Evolutionary conservation across 2,797 vertebrate genomes (phyloP), one percentile per base, ranked within the genome.

Genomic region (Oreortyx pictus): DNA sequence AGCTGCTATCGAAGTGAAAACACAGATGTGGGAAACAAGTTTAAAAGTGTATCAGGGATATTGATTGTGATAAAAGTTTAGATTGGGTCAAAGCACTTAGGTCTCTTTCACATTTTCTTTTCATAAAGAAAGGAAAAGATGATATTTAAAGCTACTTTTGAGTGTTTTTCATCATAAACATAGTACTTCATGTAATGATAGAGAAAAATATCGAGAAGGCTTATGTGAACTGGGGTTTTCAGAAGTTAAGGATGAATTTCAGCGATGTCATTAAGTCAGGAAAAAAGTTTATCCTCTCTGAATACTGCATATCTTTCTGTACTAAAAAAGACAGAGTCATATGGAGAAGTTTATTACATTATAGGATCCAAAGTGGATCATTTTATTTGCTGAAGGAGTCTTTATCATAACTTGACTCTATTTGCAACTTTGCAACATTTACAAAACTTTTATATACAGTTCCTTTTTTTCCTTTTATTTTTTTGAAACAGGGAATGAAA

Each of bases 321-420:
- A 71, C 68, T 81, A 70, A 77, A 88, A 84, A 90, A 86, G 39
- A 8, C 10, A 19, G 52, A 86, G 35, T 7, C 73, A 91, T 88
- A 52, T 49, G 17, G 65, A 80, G 43, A 71, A 73, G 20, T 46
- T 74, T 59, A 22, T 74, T 86, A n/a, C 13, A 9, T 88, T 60
- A 44, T 12, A 71, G 35, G 11, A 76, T 79, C 19, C 35, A 59
- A 82, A 9, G 25, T 37, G 70, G 16, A 50, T 90, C 20, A 33
- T 77, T 70, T 41, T 50, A 81, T 46, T 82, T 73, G 72, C 74
- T 84, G 70, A 81, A 75, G 50, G 39, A 90, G 22, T 24, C 33
- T 83, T 77, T 80, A 56, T 92, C 41, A 6, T 46, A 46, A 62
- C 35, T 70, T 82, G 27, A 4, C 54, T 81, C 16, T 19, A 10